These are phyloP conservation scores for Lagria hirta DNA, from an alignment of 2,888 invertebrate genomes.

Conservation along the genomic window DNA sequence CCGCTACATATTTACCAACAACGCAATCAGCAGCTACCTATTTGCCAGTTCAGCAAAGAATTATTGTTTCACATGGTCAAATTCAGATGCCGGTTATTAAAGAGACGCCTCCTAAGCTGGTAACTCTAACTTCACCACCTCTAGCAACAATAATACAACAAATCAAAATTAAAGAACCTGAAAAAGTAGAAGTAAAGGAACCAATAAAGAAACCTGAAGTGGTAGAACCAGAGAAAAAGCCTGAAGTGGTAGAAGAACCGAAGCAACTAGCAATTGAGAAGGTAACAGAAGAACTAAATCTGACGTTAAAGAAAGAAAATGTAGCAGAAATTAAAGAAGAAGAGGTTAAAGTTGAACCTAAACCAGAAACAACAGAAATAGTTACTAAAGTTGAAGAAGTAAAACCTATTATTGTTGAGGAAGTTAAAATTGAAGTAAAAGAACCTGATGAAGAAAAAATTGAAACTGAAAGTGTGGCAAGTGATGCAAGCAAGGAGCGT, in stretches of 20 bases:
- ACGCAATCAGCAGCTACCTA: neutral
- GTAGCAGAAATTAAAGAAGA: slow-evolving; percentile 37
- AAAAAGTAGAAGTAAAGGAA: slow-evolving; percentile 42
- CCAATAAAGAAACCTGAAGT: slow-evolving; percentile 28
- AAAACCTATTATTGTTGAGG: slow-evolving; percentile 9
- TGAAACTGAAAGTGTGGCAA: slow-evolving; percentile 47
- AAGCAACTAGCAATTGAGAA: slow-evolving; percentile 42
- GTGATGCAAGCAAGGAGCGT: slow-evolving; percentile 49
- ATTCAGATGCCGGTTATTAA: slow-evolving; percentile 48
- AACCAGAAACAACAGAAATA: slow-evolving; percentile 29
- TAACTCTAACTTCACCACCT: slow-evolving; percentile 19
- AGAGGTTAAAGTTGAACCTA: slow-evolving; percentile 30
- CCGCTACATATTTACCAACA: too few species aligned
- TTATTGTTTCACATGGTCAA: too few species aligned
- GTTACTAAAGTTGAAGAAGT: slow-evolving; percentile 29
- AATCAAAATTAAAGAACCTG: slow-evolving; percentile 23
- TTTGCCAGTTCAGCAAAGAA: slow-evolving; percentile 1
- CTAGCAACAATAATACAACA: too few species aligned
- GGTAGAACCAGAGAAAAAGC: slow-evolving; percentile 28
- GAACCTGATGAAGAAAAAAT: slow-evolving; percentile 50
- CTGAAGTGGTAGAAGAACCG: slow-evolving; percentile 20
- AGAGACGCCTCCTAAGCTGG: slow-evolving; percentile 38
- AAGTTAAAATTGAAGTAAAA: slow-evolving; percentile 39
- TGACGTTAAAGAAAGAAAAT: slow-evolving; percentile 44
- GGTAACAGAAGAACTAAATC: slow-evolving; percentile 47